phyloP scores from a whole-genome alignment of 1,140 invertebrate species.

The Dendrolimus kikuchii region DNA sequence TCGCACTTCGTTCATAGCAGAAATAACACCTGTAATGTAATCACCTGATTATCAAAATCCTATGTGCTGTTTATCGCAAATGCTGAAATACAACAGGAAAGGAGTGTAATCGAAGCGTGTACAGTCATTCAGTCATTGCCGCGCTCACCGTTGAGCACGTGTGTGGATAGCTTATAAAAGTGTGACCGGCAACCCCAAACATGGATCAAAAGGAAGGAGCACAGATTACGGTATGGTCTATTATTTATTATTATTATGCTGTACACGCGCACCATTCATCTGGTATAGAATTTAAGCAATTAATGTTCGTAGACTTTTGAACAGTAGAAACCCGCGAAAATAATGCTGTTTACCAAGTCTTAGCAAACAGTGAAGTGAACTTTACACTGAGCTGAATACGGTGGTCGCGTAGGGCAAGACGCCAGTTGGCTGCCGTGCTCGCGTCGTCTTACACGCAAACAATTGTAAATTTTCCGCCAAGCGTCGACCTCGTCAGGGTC shows the following conservation, averaged over 20 bases:
- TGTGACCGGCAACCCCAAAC: constrained; percentile 17
- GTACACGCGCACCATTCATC: not conserved
- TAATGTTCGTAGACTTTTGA: not conserved
- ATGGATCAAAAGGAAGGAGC: constrained; percentile 17
- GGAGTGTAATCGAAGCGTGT: constrained; percentile 4
- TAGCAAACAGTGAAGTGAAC: constrained; percentile 42
- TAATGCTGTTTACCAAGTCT: constrained; percentile 15
- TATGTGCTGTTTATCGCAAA: constrained; percentile 32
- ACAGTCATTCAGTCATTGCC: constrained; percentile 16
- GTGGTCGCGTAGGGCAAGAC: constrained; percentile 48
- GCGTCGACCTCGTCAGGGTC: constrained; percentile 28
- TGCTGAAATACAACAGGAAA: constrained; percentile 21
- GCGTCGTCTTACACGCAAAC: constrained; percentile 37
- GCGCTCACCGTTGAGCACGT: constrained; percentile 26
- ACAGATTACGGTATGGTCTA: constrained; percentile 7
- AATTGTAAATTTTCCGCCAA: constrained; percentile 25
- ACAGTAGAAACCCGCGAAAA: constrained; percentile 14
- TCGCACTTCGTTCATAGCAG: not conserved
- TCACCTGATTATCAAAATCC: constrained; percentile 33
- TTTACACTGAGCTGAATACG: constrained; percentile 35
- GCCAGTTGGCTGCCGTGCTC: constrained; percentile 58
- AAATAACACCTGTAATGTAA: constrained; percentile 1
- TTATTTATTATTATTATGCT: not conserved
- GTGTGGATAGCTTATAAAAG: constrained; percentile 14
- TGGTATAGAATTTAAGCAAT: not conserved